Conservation (phyloP, 1,140 invertebrate species). For the Micrasema longulum region DNA sequence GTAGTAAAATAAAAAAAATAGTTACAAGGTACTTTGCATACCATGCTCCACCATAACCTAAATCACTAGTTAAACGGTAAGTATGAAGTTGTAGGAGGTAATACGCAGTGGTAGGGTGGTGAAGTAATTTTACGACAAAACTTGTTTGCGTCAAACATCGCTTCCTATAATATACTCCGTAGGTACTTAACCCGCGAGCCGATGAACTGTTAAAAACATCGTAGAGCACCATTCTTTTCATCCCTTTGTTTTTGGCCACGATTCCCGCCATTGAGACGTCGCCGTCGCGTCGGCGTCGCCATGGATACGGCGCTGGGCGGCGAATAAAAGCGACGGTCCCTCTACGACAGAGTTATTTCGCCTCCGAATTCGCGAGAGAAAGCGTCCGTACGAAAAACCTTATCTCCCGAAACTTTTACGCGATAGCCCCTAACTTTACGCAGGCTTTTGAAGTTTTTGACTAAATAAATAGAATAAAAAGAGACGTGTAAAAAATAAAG, state of each 20-base stretch:
- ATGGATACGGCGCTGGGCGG: conserved; percentile 45
- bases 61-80: too few relatives aligned
- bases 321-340: conserved; percentile 43
- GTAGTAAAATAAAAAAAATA: too few relatives aligned
- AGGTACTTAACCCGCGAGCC: conserved; percentile 16
- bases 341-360: conserved; percentile 32
- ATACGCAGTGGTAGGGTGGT: background rate
- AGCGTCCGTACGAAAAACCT: background rate
- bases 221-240: conserved; percentile 24
- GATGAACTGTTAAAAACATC: conserved; percentile 39
- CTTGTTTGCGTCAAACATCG: conserved; percentile 20
- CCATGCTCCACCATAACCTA: too few relatives aligned
- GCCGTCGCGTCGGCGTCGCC: conserved; percentile 44
- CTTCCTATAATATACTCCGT: background rate
- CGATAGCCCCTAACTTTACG: background rate
- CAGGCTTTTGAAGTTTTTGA: background rate
- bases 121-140: conserved; percentile 7
- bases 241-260: conserved; percentile 49
- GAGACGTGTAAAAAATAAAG: too few relatives aligned
- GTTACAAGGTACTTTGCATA: too few relatives aligned
- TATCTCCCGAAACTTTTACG: conserved; percentile 13
- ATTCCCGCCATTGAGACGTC: conserved; percentile 44
- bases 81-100: too few relatives aligned
- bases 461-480: too few relatives aligned
- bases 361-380: background rate